Base-by-base conservation (phyloP, 1,140 invertebrate genomes). In the Ceratoteleas bidentatus region DNA sequence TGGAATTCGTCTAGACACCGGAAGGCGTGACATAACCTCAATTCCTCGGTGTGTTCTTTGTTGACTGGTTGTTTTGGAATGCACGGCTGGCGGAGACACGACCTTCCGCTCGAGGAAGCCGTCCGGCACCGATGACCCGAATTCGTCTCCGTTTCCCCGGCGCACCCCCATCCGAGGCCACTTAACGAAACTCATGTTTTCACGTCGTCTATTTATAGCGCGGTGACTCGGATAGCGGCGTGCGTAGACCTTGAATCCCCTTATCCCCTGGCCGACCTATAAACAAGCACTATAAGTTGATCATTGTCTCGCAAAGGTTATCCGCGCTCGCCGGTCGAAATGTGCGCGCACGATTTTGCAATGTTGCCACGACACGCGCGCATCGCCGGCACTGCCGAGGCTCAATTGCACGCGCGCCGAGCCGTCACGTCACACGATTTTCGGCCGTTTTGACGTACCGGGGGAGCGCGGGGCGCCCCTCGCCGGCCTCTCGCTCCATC, bases 221-320 rank as follows among this genome's bases (percentile, higher is more conserved):
- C 40, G 32, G 43, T 47, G 70, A 65, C 40, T 61, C 13, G 40
- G 34, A 58, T 56, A 76, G 34, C 62, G 36, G 61, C 61, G 36
- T 62, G 56, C n/a, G 43, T 11, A 77, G 75, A 79, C 75, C 75
- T 79, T 79, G 75, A 79, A 70, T 79, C 34, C 66, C 50, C 60
- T 57, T 58, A 62, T 72, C 75, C 75, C 53, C 53, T 34, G 32
- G 33, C 3, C 68, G 76, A 72, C 64, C 77, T 69, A 73, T 68
- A 79, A 79, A 79, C 75, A 65, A 70, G 58, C n/a, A 56, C 60
- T 57, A 57, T 64, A 53, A 78, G 58, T 16, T 52, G 60, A 65
- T 72, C 52, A 78, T 65, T 65, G 75, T 69, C 74, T 77, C 53
- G 43, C 32, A 70, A 69, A 76, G 65, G 52, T 69, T 77, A 69